A percentile compares a stretch with the other conserved stretches of the same genome.
Evolutionary conservation across 2,888 invertebrate species (phyloP).

Genomic region (Andricus curvator): DNA sequence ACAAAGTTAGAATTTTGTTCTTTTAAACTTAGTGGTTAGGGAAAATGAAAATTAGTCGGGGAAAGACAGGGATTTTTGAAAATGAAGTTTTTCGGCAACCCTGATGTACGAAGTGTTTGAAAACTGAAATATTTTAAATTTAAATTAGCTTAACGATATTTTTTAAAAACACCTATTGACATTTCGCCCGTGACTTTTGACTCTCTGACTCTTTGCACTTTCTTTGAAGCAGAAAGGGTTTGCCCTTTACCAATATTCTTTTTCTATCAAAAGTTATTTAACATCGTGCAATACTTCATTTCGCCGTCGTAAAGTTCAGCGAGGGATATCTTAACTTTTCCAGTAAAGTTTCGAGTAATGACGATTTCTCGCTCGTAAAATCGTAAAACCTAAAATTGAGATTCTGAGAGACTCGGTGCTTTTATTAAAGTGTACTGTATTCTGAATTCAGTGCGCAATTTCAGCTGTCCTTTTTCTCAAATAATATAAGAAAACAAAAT

Average conservation of each 20-base stretch:
- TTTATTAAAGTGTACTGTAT: background rate
- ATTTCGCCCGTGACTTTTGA: background rate
- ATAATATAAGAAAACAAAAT: background rate
- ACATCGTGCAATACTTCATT: background rate
- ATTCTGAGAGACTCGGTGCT: background rate
- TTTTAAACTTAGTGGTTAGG: no score
- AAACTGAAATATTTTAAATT: background rate
- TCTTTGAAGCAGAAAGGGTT: background rate
- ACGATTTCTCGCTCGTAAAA: background rate
- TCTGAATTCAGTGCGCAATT: background rate
- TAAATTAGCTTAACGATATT: background rate
- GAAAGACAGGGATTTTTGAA: no score
- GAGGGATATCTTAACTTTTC: slow-evolving; percentile 13
- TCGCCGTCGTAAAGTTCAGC: background rate
- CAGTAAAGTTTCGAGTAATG: background rate
- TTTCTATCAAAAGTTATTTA: slow-evolving; percentile 7
- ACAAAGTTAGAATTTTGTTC: no score
- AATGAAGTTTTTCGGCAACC: no score
- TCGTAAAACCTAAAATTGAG: background rate
- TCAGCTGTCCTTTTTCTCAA: background rate
- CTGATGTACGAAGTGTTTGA: no score
- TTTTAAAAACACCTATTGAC: background rate
- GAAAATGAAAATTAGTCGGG: no score
- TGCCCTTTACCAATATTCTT: slow-evolving; percentile 8
- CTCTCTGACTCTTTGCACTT: background rate